A percentile compares a stretch with the other conserved stretches of the same genome.
Evolutionary conservation across 2,888 invertebrate species (phyloP).

Genomic region (Drosophila ezoana): DNA sequence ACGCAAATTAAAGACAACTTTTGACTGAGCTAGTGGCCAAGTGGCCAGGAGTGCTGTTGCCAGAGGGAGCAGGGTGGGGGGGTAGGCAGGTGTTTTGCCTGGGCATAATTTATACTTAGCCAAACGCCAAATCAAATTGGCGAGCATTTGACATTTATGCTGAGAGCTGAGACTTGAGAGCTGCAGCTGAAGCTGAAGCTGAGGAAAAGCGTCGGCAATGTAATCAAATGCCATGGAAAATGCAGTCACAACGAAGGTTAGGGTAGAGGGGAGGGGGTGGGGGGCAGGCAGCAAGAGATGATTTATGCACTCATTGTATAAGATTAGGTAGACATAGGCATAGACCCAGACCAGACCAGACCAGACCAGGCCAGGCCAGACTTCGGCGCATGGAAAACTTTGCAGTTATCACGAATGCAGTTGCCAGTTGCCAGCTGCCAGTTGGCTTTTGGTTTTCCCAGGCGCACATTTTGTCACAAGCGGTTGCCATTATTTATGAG

Average conservation of each 20-base stretch:
- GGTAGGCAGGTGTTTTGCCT: constrained; percentile 50
- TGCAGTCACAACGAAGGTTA: constrained; percentile 22
- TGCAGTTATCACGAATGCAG: constrained; percentile 76
- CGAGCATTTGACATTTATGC: constrained; percentile 78
- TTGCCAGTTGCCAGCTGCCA: constrained; percentile 24
- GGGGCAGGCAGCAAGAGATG: constrained; percentile 49
- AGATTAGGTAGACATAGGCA: constrained; percentile 28
- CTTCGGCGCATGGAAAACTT: constrained; percentile 56
- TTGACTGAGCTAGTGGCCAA: constrained; percentile 12
- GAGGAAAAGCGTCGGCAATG: constrained; percentile 38
- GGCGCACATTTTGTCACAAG: constrained; percentile 77
- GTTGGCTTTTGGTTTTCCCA: constrained; percentile 64
- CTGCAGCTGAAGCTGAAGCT: constrained; percentile 5
- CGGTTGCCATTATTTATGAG: constrained; percentile 70
- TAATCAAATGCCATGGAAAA: constrained; percentile 63
- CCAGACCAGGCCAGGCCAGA: constrained; percentile 6
- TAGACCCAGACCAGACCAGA: constrained; percentile 9
- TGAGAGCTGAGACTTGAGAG: constrained; percentile 33
- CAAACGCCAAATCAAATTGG: constrained; percentile 79
- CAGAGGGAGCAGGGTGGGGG: background rate
- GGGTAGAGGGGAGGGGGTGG: background rate
- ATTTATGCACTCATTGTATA: constrained; percentile 44
- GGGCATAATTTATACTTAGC: constrained; percentile 72
- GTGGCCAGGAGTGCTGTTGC: background rate
- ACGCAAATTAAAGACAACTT: constrained; percentile 71